Percentiles rank a stretch among this genome's conserved stretches.
These are phyloP conservation scores for Odontothrips loti DNA, from an alignment of 2,888 invertebrate species.

Conservation along the genomic window DNA sequence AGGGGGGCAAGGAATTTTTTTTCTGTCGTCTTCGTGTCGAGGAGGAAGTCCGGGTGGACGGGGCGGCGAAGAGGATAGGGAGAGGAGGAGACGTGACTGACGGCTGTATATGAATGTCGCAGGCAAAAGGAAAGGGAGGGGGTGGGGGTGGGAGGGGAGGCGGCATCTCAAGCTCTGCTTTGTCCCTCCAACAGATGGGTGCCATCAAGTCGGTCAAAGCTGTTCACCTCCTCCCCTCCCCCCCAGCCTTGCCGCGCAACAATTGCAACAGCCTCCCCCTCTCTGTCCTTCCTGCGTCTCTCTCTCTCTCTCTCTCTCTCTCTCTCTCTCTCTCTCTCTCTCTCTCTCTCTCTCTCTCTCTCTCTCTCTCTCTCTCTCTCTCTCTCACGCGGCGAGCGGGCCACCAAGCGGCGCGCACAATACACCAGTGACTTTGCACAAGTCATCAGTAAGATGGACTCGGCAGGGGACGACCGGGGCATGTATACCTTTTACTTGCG, in stretches of 20 bases:
- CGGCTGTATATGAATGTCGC: not conserved
- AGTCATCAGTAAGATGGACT: constrained; percentile 18
- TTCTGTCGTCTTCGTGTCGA: too few species aligned
- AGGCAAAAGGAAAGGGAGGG: not conserved
- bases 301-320: not conserved
- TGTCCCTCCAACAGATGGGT: constrained; percentile 11
- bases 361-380: not conserved
- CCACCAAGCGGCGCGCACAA: not conserved
- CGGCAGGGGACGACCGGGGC: not conserved
- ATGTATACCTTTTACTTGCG: not conserved
- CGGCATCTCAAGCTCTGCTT: not conserved
- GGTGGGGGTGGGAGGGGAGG: not conserved
- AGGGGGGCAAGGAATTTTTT: too few species aligned
- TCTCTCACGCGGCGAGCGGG: not conserved
- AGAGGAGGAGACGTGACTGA: not conserved
- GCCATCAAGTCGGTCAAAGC: constrained; percentile 1
- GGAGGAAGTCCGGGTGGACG: too few species aligned
- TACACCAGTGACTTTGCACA: not conserved
- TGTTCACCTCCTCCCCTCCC: not conserved
- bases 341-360: too few species aligned
- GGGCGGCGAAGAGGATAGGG: not conserved
- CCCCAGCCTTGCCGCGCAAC: not conserved
- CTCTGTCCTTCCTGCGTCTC: not conserved
- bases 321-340: not conserved
- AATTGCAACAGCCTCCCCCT: not conserved